Evolutionary conservation across 2,888 invertebrate genomes (phyloP), one percentile per base, ranked within the genome.

Genomic region (Microplitis deprimator): DNA sequence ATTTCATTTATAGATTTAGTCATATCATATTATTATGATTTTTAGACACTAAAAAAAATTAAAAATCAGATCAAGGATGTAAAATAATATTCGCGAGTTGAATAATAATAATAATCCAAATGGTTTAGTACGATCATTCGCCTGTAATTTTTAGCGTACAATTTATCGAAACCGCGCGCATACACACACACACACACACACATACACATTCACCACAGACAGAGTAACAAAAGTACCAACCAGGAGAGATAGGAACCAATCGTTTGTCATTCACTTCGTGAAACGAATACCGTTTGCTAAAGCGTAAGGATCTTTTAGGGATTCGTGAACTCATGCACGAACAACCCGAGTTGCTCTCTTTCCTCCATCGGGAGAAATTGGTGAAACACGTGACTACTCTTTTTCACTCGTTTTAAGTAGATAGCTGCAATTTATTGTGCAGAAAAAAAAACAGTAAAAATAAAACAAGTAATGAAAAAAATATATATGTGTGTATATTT

Each of bases 191-290:
- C n/a, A n/a, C n/a, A n/a, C n/a, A n/a, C n/a, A 50, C 10, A 50
- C 10, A 50, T 2, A 20, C 20, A 20, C 20, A 20, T 20, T 20
- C 2, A 29, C 29, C 29, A 29, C 29, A 29, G 29, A 29, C 29
- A 50, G 13, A 50, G 50, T 50, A 50, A 50, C 50, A 50, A 50
- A 50, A 50, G 50, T 50, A 50, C 10, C 50, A 50, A 3, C 50
- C 13, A 13, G 13, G 8, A 50, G 39, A 73, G 77, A 77, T 77
- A 73, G 73, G 59, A 38, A 69, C 62, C 68, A 69, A 73, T 16
- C 73, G 62, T 77, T 77, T 77, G 77, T 77, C 76, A 76, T 76
- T 76, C 72, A 76, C 72, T 76, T 61, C 76, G 76, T 76, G 76
- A 68, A 76, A 76, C 76, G 76, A 76, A 76, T 76, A 59, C 72